Evolutionary conservation across 2,797 vertebrate species (phyloP), one percentile per base, ranked within the genome.

Genomic region (Hippoglossus hippoglossus): DNA sequence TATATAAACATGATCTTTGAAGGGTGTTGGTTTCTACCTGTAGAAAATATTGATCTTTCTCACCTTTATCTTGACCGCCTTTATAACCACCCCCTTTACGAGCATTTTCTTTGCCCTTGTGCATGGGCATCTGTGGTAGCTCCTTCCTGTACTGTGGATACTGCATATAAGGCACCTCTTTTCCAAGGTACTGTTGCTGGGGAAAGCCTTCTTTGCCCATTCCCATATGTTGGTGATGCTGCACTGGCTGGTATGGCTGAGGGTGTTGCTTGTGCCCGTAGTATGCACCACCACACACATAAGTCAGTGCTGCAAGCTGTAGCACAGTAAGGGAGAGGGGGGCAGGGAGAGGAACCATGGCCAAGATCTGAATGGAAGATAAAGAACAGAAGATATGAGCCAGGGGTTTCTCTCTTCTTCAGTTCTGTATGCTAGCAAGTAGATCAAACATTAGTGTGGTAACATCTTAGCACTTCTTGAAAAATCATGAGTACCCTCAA

Each of bases 61-160:
- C 88, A 99, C 98, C 98, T 96, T 99, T 99, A 72, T 91, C 91
- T 75, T 96, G 89, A 34, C 90, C 87, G 44, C 87, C 89, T 1
- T 88, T 87, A 64, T 87, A 90, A 49, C 58, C 49, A 0, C 75
- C 84, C 0, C 92, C 95, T 77, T 98, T 98, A 73, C 95, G 96
- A 75, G 93, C 87, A 79, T 84, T 94, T 55, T 94, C 95, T 79
- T 98, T 97, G 77, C 97, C 97, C 87, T 96, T 95, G 3, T 95
- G 94, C 86, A 97, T 92, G 31, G 96, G 97, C 67, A 96, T 91
- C 67, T 96, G 96, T 0, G 96, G 97, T 5, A 96, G 84, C 73
- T 99, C 97, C 90, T 99, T 99, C 90, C 95, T 94, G 89, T 98
- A 99, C 24, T 97, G 97, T 60, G 96, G 96, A 0, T 97, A 98